phyloP scores from a whole-genome alignment of 2,888 invertebrate species.

The Caenorhabditis zanzibari region DNA sequence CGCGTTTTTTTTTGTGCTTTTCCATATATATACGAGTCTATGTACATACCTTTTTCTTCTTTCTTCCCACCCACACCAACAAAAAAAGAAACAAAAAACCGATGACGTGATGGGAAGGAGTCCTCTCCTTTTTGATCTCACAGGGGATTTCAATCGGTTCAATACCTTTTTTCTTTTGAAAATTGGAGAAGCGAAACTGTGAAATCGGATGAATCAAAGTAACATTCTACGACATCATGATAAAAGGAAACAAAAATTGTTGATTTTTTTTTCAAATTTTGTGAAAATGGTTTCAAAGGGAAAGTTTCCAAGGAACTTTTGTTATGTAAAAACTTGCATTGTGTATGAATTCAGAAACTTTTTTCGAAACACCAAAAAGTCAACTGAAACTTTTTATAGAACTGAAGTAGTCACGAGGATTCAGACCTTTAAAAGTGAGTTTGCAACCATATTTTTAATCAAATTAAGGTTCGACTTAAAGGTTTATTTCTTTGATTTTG shows the following conservation, averaged over 20 bases:
- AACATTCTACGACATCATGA: slow-evolving; percentile 30
- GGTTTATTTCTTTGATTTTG: neutral
- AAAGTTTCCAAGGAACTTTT: too few relatives aligned
- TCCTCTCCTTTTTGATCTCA: slow-evolving; percentile 17
- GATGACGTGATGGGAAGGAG: slow-evolving; percentile 26
- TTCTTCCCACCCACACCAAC: neutral
- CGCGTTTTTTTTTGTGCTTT: slow-evolving; percentile 34
- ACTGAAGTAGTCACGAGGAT: neutral
- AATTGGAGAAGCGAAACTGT: slow-evolving; percentile 23
- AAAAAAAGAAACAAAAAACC: slow-evolving; percentile 23
- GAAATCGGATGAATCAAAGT: slow-evolving; percentile 63
- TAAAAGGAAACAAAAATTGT: slow-evolving; percentile 38
- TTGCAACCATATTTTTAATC: neutral
- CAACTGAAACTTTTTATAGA: neutral
- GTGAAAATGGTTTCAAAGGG: neutral
- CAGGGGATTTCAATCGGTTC: slow-evolving; percentile 51
- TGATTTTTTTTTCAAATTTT: slow-evolving; percentile 11
- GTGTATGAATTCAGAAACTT: neutral
- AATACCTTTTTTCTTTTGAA: slow-evolving; percentile 14
- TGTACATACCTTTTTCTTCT: slow-evolving; percentile 35
- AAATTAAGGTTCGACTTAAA: neutral
- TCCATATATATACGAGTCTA: slow-evolving; percentile 38
- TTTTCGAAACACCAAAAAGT: neutral
- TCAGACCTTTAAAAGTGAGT: neutral
- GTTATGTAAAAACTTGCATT: neutral